A percentile compares a stretch with the other conserved stretches of the same genome.
phyloP scores from a whole-genome alignment of 2,113 vertebrate species.

The Gymnogyps californianus region DNA sequence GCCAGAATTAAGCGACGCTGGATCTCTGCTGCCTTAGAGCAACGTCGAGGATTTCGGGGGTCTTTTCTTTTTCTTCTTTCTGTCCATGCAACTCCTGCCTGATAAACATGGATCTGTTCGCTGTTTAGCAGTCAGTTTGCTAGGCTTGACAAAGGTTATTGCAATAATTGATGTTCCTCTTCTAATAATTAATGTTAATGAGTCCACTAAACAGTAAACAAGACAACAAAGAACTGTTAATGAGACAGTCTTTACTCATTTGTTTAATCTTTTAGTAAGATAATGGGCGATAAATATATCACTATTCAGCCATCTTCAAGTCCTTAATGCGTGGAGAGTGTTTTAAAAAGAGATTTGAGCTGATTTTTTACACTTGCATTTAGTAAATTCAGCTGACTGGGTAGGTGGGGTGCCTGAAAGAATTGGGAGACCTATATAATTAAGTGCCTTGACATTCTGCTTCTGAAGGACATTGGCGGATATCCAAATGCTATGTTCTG shows the following conservation, averaged over 20 bases:
- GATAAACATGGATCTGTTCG: background rate
- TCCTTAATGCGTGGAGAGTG: background rate
- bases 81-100: background rate
- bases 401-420: slow-evolving; percentile 46
- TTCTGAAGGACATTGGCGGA: slow-evolving; percentile 81
- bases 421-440: slow-evolving; percentile 61
- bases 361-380: slow-evolving; percentile 44
- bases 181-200: slow-evolving; percentile 59
- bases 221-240: slow-evolving; percentile 59
- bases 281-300: slow-evolving; percentile 1
- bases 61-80: background rate
- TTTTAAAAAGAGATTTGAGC: slow-evolving; percentile 16
- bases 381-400: slow-evolving; percentile 11
- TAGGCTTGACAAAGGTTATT: slow-evolving; percentile 43
- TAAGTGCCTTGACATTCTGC: slow-evolving; percentile 76
- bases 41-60: background rate
- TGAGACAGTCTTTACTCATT: slow-evolving; percentile 60
- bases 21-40: background rate
- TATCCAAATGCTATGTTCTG: slow-evolving; percentile 71
- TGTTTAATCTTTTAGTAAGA: slow-evolving; percentile 60
- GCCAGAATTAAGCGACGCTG: background rate
- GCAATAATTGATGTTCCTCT: slow-evolving; percentile 37
- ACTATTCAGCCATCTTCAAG: slow-evolving; percentile 24
- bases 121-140: slow-evolving; percentile 38
- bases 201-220: slow-evolving; percentile 47